Percentiles rank a stretch among this genome's conserved stretches.
phyloP scores from a whole-genome alignment of 1,140 invertebrate species.

The Orius insidiosus region DNA sequence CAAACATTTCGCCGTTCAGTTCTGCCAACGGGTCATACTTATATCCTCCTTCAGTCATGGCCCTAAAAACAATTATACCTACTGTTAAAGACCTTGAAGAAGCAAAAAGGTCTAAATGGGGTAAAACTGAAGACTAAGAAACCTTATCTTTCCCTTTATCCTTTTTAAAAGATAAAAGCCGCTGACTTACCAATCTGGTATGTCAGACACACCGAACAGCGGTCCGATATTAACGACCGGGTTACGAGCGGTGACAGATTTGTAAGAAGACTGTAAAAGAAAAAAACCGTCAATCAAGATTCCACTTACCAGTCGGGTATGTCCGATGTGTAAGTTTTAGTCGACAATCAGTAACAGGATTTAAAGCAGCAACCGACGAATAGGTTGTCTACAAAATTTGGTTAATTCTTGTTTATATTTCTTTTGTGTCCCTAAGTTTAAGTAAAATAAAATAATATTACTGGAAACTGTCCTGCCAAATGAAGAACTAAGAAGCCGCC shows the following conservation, averaged over 20 bases:
- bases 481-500: constrained; percentile 79
- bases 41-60: constrained; percentile 34
- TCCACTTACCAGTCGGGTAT: constrained; percentile 67
- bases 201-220: constrained; percentile 54
- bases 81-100: not conserved
- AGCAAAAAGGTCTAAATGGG: not conserved
- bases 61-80: constrained; percentile 25
- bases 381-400: constrained; percentile 29
- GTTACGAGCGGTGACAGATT: constrained; percentile 53
- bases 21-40: constrained; percentile 25
- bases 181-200: constrained; percentile 62
- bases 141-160: not conserved
- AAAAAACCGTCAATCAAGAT: constrained; percentile 5
- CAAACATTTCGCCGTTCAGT: constrained; percentile 27
- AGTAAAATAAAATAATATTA: too few species aligned
- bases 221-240: constrained; percentile 58
- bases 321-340: constrained; percentile 49
- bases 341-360: constrained; percentile 59
- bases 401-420: too few species aligned
- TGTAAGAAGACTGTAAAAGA: constrained; percentile 40
- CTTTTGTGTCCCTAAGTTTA: too few species aligned
- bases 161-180: not conserved
- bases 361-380: constrained; percentile 48
- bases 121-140: not conserved
- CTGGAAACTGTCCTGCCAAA: constrained; percentile 69